Evolutionary conservation across 2,797 vertebrate genomes (phyloP), one percentile per base, ranked within the genome.

Genomic region (Paedocypris micromegethes): DNA sequence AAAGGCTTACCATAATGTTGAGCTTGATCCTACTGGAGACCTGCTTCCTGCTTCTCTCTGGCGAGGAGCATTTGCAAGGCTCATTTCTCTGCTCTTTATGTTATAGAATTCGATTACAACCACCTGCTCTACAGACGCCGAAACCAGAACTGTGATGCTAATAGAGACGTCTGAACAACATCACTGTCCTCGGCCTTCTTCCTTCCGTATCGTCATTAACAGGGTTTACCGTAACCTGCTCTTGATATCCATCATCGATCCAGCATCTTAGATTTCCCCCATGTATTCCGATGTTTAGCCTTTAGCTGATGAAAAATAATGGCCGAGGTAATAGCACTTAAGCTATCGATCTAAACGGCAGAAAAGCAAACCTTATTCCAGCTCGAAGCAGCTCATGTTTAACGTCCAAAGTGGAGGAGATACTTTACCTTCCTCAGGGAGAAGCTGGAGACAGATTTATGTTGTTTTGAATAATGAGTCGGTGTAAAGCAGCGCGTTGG

Each of bases 121-220:
- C 8, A 2, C 7, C 4, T 44, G 23, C 23, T 23, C 23, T 23
- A 1, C 23, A 23, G 5, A 41, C 5, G 42, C 9, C 41, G 42
- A 58, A 59, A 59, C 47, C 49, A 42, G 56, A 52, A 52, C 40
- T 58, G 51, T 5, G 5, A 9, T 67, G 47, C 55, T 58, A 51
- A 43, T 54, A 67, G 65, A 67, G 47, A 43, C 0, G 6, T 45
- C 47, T 45, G 56, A 66, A 66, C 53, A 66, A 9, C 55, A 54
- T 61, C 49, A 8, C 37, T 8, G 40, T 9, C 51, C 58, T 61
- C 50, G 3, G 49, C 9, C 54, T 62, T 48, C 45, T 42, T 38
- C 54, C 9, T 8, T 2, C 37, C 41, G 6, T 3, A 52, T 53
- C 56, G 23, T 67, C 55, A 51, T 67, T 67, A 52, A 49, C 48